phyloP scores from a whole-genome alignment of 2,113 vertebrate species.

The Stictonetta naevosa region DNA sequence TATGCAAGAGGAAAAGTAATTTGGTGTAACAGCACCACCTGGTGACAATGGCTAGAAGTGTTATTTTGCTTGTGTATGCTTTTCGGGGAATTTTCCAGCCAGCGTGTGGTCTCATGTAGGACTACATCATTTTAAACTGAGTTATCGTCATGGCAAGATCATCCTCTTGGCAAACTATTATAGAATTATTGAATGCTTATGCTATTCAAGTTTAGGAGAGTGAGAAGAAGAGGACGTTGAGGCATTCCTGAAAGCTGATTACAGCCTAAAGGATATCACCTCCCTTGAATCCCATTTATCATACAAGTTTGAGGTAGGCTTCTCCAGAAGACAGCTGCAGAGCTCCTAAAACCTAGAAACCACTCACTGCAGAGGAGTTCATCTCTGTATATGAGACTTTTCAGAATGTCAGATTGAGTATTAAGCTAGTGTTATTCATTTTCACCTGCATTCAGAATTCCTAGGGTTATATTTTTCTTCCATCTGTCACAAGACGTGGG shows the following conservation, averaged over 20 bases:
- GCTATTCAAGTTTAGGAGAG: background rate
- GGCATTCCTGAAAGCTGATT: background rate
- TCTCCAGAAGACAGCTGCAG: background rate
- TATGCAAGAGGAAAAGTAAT: background rate
- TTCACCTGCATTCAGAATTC: background rate
- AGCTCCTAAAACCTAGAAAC: background rate
- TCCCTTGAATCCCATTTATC: background rate
- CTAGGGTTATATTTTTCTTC: background rate
- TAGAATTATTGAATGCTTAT: background rate
- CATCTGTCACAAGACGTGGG: background rate
- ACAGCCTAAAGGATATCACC: background rate
- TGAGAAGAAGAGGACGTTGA: background rate
- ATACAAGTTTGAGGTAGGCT: background rate
- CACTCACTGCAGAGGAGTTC: background rate
- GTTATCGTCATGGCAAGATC: background rate
- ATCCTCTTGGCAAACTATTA: background rate
- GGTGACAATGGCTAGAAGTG: background rate
- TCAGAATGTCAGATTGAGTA: background rate
- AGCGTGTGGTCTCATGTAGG: too few species aligned
- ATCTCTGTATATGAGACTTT: background rate
- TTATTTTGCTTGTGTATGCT: background rate
- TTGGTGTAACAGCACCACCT: background rate
- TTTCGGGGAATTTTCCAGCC: background rate
- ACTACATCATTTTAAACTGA: background rate
- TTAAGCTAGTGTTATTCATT: background rate